These are phyloP conservation scores for Alsophila aescularia DNA, from an alignment of 2,888 invertebrate species.

Conservation along the genomic window DNA sequence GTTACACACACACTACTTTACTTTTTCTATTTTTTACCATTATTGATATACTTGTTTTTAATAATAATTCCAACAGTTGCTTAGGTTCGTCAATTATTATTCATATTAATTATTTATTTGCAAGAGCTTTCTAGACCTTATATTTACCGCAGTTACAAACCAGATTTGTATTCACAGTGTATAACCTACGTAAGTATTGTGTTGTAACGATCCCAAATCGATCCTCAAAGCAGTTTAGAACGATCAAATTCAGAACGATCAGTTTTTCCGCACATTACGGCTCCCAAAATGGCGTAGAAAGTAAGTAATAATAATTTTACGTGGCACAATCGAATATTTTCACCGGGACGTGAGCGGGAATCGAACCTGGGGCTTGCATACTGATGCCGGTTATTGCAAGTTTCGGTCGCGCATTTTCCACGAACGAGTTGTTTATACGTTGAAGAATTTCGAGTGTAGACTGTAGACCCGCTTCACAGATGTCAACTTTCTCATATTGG, in stretches of 20 bases:
- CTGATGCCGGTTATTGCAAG: constrained; percentile 62
- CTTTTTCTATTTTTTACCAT: too few relatives aligned
- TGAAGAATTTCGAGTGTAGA: constrained; percentile 22
- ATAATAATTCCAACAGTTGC: too few relatives aligned
- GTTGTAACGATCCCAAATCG: constrained; percentile 12
- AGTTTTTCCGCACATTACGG: constrained; percentile 56
- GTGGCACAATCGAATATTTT: constrained; percentile 68
- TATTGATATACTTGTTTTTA: too few relatives aligned
- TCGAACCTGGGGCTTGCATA: constrained; percentile 66
- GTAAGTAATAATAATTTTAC: constrained; percentile 70
- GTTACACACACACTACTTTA: too few relatives aligned
- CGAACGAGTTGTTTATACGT: constrained; percentile 25
- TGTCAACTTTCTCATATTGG: too few relatives aligned
- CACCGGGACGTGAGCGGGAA: constrained; percentile 70
- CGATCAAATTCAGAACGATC: constrained; percentile 37
- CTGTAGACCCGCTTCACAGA: too few relatives aligned
- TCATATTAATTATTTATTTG: too few relatives aligned
- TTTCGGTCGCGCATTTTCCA: constrained; percentile 42
- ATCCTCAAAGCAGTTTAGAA: constrained; percentile 16
- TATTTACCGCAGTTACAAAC: constrained; percentile 6
- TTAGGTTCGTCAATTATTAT: too few relatives aligned
- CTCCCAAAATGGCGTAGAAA: constrained; percentile 74
- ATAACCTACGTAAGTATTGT: constrained; percentile 6
- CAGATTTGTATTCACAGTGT: constrained; percentile 13
- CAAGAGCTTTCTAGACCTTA: neutral